Percentiles rank a stretch among this genome's conserved stretches.
phyloP scores from a whole-genome alignment of 2,888 invertebrate genomes.

The Sisyra terminalis region DNA sequence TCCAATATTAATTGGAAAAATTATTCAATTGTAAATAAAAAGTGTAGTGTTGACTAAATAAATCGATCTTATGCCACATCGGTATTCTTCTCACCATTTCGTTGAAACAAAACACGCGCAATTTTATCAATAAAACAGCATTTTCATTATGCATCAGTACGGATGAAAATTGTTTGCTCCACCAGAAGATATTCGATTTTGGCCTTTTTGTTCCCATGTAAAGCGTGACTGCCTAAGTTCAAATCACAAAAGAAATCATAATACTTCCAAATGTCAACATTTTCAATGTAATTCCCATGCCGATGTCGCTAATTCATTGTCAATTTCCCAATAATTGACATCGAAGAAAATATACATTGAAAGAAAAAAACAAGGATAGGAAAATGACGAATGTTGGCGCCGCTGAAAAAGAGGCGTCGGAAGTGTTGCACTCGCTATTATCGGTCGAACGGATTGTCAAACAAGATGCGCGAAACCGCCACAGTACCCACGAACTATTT shows the following conservation, averaged over 20 bases:
- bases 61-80: no score
- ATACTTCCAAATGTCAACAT: no score
- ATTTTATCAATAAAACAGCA: no score
- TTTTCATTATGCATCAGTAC: conserved; percentile 17
- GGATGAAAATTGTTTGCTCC: conserved; percentile 25
- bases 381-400: conserved; percentile 47
- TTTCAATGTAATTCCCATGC: no score
- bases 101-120: no score
- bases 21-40: background rate
- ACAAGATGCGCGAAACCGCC: conserved; percentile 12
- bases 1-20: background rate
- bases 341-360: no score
- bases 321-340: no score
- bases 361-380: conserved; percentile 5
- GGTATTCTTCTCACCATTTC: no score
- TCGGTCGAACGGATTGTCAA: conserved; percentile 49
- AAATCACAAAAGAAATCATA: no score
- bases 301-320: no score
- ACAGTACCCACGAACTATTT: no score
- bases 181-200: conserved; percentile 5
- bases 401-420: conserved; percentile 54
- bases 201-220: background rate
- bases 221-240: background rate
- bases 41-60: background rate
- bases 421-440: conserved; percentile 47